Percentiles rank a stretch among this genome's conserved stretches.
Evolutionary conservation across 2,113 vertebrate genomes (phyloP).

Genomic region (Uropsilus gracilis): DNA sequence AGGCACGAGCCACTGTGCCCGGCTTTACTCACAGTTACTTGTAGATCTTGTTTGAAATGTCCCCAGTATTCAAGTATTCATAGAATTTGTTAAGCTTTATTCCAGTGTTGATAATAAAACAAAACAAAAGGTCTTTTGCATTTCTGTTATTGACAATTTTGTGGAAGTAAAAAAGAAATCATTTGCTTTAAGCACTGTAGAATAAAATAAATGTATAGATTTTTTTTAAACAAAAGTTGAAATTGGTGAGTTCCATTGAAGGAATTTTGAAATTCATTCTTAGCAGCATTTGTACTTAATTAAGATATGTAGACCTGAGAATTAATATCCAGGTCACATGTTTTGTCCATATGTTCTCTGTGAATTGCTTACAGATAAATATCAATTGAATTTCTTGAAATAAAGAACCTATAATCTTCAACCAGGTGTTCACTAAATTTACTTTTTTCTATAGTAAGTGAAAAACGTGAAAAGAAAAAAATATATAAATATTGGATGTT

Average conservation of each 20-base stretch:
- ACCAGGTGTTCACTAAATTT: not conserved
- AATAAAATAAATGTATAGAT: not conserved
- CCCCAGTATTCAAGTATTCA: not conserved
- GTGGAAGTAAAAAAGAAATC: constrained; percentile 2
- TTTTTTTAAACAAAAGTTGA: constrained; percentile 43
- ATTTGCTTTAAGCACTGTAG: not conserved
- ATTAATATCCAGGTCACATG: constrained; percentile 29
- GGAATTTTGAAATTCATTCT: constrained; percentile 49
- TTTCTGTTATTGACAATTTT: constrained; percentile 36
- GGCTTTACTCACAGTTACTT: too few relatives aligned
- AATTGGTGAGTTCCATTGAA: not conserved
- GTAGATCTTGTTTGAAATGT: not conserved
- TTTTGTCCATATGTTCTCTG: constrained; percentile 21
- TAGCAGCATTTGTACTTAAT: constrained; percentile 31
- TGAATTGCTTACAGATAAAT: constrained; percentile 17
- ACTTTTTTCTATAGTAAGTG: not conserved
- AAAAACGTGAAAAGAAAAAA: too few relatives aligned
- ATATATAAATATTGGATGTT: too few relatives aligned
- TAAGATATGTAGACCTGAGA: not conserved
- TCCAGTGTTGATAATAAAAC: not conserved
- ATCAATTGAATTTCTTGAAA: not conserved
- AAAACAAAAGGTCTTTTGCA: not conserved
- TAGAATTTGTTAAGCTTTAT: not conserved
- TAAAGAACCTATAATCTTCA: not conserved
- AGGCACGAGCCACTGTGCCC: too few relatives aligned